A percentile compares a stretch with the other conserved stretches of the same genome.
These are phyloP conservation scores for Drosophila navojoa DNA, from an alignment of 1,140 invertebrate genomes.

Conservation along the genomic window DNA sequence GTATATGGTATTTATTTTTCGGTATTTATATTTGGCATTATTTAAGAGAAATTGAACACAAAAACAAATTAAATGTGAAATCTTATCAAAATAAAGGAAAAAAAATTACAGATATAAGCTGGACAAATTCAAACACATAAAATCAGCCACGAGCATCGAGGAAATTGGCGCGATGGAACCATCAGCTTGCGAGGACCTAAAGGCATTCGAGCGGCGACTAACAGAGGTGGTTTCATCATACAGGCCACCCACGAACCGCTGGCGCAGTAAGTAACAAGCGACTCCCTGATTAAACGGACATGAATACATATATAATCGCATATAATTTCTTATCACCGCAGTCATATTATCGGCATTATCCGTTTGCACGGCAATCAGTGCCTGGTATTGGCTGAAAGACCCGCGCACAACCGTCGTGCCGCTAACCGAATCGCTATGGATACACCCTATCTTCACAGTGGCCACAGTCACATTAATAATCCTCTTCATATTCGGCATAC, in stretches of 20 bases:
- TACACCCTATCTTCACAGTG: constrained; percentile 98
- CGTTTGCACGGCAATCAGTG: constrained; percentile 94
- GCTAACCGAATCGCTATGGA: constrained; percentile 94
- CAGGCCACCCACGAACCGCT: constrained; percentile 94
- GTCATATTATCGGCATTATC: constrained; percentile 93
- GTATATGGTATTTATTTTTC: constrained; percentile 18
- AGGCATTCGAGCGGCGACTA: constrained; percentile 97
- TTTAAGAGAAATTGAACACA: constrained; percentile 46
- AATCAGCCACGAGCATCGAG: constrained; percentile 74
- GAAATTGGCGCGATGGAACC: constrained; percentile 78
- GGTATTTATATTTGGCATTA: constrained; percentile 25
- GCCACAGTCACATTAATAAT: constrained; percentile 93
- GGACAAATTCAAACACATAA: constrained; percentile 69
- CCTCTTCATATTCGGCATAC: constrained; percentile 95
- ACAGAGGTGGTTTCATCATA: constrained; percentile 98
- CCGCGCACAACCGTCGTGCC: constrained; percentile 94
- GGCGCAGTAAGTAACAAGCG: constrained; percentile 90
- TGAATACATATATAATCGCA: constrained; percentile 6
- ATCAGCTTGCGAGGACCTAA: constrained; percentile 89
- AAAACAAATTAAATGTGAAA: constrained; percentile 64
- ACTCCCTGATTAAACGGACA: background rate
- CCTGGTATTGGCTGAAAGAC: constrained; percentile 97
- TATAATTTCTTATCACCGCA: constrained; percentile 77
- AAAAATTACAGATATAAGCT: constrained; percentile 64
- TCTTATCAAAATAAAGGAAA: constrained; percentile 58